phyloP scores from a whole-genome alignment of 2,888 invertebrate genomes.

The Tinea semifulvella region DNA sequence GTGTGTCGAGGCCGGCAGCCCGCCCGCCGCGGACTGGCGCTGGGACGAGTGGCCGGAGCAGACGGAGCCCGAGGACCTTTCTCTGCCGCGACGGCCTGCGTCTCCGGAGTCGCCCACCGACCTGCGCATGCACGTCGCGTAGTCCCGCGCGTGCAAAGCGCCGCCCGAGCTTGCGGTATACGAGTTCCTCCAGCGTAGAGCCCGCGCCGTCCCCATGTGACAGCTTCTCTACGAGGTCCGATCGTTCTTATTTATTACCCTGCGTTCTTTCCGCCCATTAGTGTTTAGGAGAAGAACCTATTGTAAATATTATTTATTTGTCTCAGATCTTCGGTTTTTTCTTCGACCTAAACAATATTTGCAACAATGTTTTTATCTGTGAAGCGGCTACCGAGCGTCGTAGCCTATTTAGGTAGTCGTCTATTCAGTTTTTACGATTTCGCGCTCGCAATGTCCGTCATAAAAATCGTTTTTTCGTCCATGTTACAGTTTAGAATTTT shows the following conservation, averaged over 20 bases:
- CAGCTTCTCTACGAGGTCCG: constrained; percentile 3
- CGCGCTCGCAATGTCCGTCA: constrained; percentile 41
- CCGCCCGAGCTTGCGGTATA: constrained; percentile 55
- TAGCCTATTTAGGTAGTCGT: constrained; percentile 45
- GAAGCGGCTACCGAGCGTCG: constrained; percentile 34
- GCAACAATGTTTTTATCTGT: constrained; percentile 7
- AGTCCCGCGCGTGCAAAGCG: constrained; percentile 32
- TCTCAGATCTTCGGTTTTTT: constrained; percentile 28
- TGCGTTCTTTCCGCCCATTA: constrained; percentile 16
- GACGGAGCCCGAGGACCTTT: constrained; percentile 91
- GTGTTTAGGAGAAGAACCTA: neutral
- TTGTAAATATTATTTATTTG: too few species aligned
- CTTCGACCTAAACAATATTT: constrained; percentile 13
- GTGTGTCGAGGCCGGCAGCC: constrained; percentile 64
- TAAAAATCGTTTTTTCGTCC: constrained; percentile 46
- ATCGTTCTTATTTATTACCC: neutral
- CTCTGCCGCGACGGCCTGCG: constrained; percentile 69
- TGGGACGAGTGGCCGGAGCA: constrained; percentile 77
- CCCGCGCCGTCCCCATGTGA: constrained; percentile 23
- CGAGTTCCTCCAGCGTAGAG: constrained; percentile 76
- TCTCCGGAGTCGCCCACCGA: constrained; percentile 61
- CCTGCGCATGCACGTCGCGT: constrained; percentile 59
- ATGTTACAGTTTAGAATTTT: constrained; percentile 56
- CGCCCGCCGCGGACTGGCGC: constrained; percentile 55
- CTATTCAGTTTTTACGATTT: constrained; percentile 44